Conservation (phyloP, 53 echinoderm and acorn worm genomes). For the Luidia sarsii region DNA sequence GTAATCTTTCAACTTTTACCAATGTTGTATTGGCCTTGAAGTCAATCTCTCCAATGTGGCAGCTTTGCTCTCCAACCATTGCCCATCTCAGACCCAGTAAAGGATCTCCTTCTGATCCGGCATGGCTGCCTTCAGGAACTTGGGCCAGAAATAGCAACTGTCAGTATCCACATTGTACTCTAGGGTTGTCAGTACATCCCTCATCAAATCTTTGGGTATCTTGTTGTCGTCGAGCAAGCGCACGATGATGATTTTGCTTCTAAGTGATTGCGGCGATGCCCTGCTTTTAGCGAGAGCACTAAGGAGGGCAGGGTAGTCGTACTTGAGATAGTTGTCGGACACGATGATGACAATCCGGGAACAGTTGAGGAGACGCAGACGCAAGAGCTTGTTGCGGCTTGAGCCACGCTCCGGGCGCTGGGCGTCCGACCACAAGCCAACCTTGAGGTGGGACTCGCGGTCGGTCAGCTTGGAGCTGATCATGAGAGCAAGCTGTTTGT, state of each 20-base stretch:
- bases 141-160: slow-evolving; percentile 78
- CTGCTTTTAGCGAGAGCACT: slow-evolving; percentile 64
- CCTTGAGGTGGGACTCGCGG: slow-evolving; percentile 66
- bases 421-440: slow-evolving; percentile 66
- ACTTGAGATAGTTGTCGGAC: slow-evolving; percentile 60
- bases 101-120: slow-evolving; percentile 65
- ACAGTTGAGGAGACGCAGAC: slow-evolving; percentile 64
- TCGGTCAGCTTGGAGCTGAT: slow-evolving; percentile 69
- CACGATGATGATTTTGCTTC: slow-evolving; percentile 60
- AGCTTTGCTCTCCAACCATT: neutral
- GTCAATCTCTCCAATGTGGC: too few relatives aligned
- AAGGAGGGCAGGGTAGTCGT: slow-evolving; percentile 54
- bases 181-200: slow-evolving; percentile 43
- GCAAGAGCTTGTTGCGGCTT: slow-evolving; percentile 64
- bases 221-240: slow-evolving; percentile 61
- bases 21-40: too few relatives aligned
- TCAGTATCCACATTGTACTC: slow-evolving; percentile 80
- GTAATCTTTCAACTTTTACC: too few relatives aligned
- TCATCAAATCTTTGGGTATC: slow-evolving; percentile 44
- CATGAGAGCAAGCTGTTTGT: slow-evolving; percentile 60
- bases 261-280: slow-evolving; percentile 52
- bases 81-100: slow-evolving; percentile 52
- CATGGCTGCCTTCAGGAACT: slow-evolving; percentile 53
- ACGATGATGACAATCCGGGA: slow-evolving; percentile 61
- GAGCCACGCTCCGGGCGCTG: slow-evolving; percentile 61